Evolutionary conservation across 2,113 vertebrate genomes (phyloP).

Genomic region (Setophaga petechia): DNA sequence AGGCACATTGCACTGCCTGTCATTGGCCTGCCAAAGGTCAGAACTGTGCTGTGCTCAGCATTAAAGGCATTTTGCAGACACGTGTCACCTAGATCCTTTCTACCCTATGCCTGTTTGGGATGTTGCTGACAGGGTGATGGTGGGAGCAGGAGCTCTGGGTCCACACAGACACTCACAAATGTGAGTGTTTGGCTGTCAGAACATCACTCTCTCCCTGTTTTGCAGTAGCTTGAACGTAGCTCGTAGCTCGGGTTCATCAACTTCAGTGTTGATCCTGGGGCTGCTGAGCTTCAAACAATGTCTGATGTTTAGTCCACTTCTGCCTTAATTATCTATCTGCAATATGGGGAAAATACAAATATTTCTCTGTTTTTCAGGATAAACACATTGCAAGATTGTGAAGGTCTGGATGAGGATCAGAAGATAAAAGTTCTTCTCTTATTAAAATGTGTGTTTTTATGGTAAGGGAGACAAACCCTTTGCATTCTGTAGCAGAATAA

Average conservation of each 20-base stretch:
- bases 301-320: neutral
- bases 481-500: neutral
- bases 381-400: neutral
- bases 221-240: neutral
- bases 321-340: neutral
- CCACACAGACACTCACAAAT: neutral
- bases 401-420: neutral
- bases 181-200: neutral
- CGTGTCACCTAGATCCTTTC: neutral
- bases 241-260: neutral
- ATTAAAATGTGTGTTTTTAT: neutral
- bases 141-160: neutral
- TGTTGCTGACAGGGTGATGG: neutral
- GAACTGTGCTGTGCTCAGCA: too few species aligned
- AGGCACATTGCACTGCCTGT: neutral
- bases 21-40: neutral
- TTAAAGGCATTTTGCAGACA: neutral
- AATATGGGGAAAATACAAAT: neutral
- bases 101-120: neutral
- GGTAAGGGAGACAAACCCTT: neutral
- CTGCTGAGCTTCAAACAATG: rapidly evolving
- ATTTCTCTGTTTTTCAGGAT: neutral
- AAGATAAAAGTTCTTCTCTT: neutral
- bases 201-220: neutral
- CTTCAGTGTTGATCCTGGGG: neutral